A percentile compares a stretch with the other conserved stretches of the same genome.
Evolutionary conservation across 1,140 invertebrate genomes (phyloP).

Genomic region (Choristoneura fumiferana): DNA sequence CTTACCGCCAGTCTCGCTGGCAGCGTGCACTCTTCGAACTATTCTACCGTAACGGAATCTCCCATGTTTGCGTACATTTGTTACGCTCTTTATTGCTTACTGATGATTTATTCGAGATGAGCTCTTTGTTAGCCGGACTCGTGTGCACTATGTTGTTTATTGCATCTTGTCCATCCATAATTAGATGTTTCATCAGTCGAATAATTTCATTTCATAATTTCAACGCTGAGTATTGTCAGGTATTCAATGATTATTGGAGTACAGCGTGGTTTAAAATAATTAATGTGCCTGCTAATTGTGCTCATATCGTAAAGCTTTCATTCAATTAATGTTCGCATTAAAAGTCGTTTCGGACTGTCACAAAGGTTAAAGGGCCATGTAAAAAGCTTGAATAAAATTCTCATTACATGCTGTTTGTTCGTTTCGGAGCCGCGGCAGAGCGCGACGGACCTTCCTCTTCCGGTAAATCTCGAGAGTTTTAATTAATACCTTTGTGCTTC

Average conservation of each 20-base stretch:
- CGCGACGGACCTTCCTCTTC: slow-evolving; percentile 49
- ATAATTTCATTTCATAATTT: no score
- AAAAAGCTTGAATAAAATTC: slow-evolving; percentile 53
- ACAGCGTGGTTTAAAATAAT: no score
- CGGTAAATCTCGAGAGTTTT: slow-evolving; percentile 25
- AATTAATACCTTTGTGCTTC: slow-evolving; percentile 8
- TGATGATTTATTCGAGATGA: slow-evolving; percentile 11
- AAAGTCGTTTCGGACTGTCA: slow-evolving; percentile 28
- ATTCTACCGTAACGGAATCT: slow-evolving; percentile 17
- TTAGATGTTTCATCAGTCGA: not conserved
- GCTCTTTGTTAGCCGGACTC: not conserved
- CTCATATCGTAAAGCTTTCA: slow-evolving; percentile 16
- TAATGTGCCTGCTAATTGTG: not conserved
- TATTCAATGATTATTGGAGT: no score
- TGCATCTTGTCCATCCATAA: slow-evolving; percentile 2
- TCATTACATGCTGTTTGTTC: slow-evolving; percentile 52
- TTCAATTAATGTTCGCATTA: slow-evolving; percentile 34
- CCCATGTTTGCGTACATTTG: not conserved
- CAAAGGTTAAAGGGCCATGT: slow-evolving; percentile 50
- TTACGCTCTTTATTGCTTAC: slow-evolving; percentile 1
- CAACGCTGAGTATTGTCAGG: no score
- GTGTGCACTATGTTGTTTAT: slow-evolving; percentile 9
- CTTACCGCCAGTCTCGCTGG: slow-evolving; percentile 41
- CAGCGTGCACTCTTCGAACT: slow-evolving; percentile 39
- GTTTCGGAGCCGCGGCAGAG: slow-evolving; percentile 33